Percentiles rank a stretch among this genome's conserved stretches.
phyloP scores from a whole-genome alignment of 2,113 vertebrate genomes.

The Scolopax mira region DNA sequence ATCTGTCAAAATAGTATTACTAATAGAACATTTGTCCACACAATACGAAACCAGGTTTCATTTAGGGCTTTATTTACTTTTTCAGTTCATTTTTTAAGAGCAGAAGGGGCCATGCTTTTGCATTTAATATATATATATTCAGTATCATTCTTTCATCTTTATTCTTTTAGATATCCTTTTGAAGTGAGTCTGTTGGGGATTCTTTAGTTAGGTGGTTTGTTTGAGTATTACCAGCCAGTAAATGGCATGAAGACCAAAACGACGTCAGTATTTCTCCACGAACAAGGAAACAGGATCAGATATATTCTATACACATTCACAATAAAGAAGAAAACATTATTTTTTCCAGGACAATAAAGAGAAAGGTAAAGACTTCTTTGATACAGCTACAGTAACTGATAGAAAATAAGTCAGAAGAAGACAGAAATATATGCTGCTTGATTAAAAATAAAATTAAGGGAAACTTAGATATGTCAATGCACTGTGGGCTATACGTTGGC shows the following conservation, averaged over 20 bases:
- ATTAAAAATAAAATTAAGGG: constrained; percentile 3
- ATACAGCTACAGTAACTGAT: not conserved
- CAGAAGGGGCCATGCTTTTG: fast-evolving
- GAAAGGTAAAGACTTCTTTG: not conserved
- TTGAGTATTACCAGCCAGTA: not conserved
- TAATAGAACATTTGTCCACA: not conserved
- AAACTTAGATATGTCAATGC: not conserved
- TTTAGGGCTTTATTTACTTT: not conserved
- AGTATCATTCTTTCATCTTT: not conserved
- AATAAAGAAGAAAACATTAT: not conserved
- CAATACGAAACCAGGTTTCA: not conserved
- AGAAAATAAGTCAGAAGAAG: not conserved
- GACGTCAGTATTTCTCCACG: not conserved
- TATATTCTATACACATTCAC: not conserved
- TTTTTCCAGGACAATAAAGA: not conserved
- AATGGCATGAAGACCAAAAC: not conserved
- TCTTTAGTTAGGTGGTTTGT: not conserved
- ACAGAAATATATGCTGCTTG: not conserved
- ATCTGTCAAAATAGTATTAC: not conserved
- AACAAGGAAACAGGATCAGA: not conserved
- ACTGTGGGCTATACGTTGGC: not conserved
- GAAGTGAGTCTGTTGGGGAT: not conserved
- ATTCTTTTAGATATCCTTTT: not conserved
- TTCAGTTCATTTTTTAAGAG: not conserved
- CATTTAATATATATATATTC: not conserved